Base-by-base conservation (phyloP, 2,888 invertebrate genomes). In the Loripinus fragilis region DNA sequence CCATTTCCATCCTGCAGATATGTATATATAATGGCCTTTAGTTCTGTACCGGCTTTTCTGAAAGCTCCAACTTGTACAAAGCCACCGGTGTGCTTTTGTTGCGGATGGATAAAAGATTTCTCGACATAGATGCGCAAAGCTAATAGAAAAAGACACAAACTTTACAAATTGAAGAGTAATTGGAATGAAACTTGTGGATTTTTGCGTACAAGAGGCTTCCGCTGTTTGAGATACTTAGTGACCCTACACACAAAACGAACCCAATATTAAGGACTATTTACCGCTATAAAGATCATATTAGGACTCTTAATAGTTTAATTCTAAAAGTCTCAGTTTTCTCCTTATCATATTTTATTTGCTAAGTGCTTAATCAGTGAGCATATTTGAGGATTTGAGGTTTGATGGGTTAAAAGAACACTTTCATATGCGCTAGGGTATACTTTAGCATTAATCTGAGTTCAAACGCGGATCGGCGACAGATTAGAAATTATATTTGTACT, bases 91-190 rank as follows among this genome's bases (percentile, higher is more conserved):
- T 52, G 52, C 52, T 52, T 23, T 52, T 52, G 52, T 52, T 52
- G 15, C 7, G 25, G 10, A 7, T 52, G 2, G 25, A 52, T 52
- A 52, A 52, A 52, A 52, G 52, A 52, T 52, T 52, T 52, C 52
- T 25, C 52, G 25, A 52, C 52, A 52, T 52, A 52, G 52, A 52
- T 52, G 52, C 52, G 52, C 52, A 52, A 52, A 38, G 48, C 28
- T 74, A 81, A 81, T 78, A 77, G 81, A 78, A 77, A 69, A 65
- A 66, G 77, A 78, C 75, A 78, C 77, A 75, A 71, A 38, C 71
- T 75, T 52, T 74, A 72, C 75, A 81, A 80, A 76, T 38, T 60
- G 41, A 41, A 68, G 71, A 74, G 76, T 68, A 71, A 68, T 80
- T 80, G 71, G 67, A 77, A 80, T 70, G 64, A 64, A 52, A 52